A percentile compares a stretch with the other conserved stretches of the same genome.
Conservation (phyloP, 1,140 invertebrate genomes). For the Bombus impatiens region DNA sequence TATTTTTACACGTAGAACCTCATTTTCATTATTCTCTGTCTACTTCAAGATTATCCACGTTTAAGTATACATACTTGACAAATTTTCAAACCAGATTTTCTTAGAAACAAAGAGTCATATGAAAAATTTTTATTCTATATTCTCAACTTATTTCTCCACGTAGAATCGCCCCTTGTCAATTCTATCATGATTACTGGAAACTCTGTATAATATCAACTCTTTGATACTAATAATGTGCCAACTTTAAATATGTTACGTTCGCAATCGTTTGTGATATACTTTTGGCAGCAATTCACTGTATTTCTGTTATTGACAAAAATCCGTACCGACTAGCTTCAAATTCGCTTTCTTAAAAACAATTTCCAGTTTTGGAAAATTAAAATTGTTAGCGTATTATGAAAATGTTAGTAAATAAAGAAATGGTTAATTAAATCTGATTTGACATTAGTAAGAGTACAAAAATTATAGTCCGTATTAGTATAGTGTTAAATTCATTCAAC, state of each 20-base stretch:
- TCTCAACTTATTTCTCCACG: background rate
- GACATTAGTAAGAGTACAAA: background rate
- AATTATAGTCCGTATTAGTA: background rate
- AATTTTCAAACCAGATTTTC: too few relatives aligned
- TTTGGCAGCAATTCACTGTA: background rate
- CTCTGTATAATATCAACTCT: too few relatives aligned
- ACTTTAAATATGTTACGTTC: too few relatives aligned
- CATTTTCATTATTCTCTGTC: too few relatives aligned
- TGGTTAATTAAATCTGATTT: background rate
- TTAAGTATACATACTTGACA: too few relatives aligned
- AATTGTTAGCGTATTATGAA: too few relatives aligned
- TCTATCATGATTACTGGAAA: background rate
- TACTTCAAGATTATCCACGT: too few relatives aligned
- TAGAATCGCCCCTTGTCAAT: background rate
- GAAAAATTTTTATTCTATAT: too few relatives aligned
- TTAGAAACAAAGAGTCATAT: too few relatives aligned
- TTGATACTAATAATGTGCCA: too few relatives aligned
- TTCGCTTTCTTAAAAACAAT: background rate
- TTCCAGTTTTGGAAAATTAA: background rate
- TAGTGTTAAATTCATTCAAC: background rate
- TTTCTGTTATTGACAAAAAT: background rate
- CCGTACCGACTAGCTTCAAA: background rate
- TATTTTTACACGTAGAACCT: too few relatives aligned
- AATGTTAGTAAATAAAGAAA: background rate
- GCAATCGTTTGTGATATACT: background rate